Evolutionary conservation across 1,140 invertebrate species (phyloP).

Genomic region (Vanessa tameamea): DNA sequence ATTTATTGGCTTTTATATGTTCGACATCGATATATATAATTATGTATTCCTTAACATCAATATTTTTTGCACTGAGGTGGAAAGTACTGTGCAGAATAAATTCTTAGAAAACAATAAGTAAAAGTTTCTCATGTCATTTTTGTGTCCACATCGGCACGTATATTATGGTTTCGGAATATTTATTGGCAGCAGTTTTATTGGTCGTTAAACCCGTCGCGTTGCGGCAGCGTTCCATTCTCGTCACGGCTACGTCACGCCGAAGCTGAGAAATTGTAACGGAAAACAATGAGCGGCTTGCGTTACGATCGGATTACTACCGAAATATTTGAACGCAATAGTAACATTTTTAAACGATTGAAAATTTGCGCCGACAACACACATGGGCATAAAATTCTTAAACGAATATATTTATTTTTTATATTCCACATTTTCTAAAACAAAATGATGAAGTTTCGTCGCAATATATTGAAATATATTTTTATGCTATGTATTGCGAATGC

Average conservation of each 20-base stretch:
- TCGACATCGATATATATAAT: too few species aligned
- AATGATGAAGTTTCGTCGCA: too few species aligned
- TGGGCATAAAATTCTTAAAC: too few species aligned
- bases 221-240: conserved; percentile 52
- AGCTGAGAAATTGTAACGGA: conserved; percentile 55
- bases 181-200: conserved; percentile 63
- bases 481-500: conserved; percentile 48
- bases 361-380: too few species aligned
- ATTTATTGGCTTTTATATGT: too few species aligned
- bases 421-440: too few species aligned
- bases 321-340: conserved; percentile 17
- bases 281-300: conserved; percentile 46
- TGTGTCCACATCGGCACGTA: conserved; percentile 38
- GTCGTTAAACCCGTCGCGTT: conserved; percentile 57
- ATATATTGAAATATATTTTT: not conserved
- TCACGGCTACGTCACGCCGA: conserved; percentile 56
- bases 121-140: conserved; percentile 41
- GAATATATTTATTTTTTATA: too few species aligned
- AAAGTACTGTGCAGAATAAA: too few species aligned
- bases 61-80: too few species aligned
- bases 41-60: too few species aligned
- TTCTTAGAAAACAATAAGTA: conserved; percentile 21
- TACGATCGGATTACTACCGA: conserved; percentile 49
- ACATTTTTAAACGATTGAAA: not conserved
- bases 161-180: conserved; percentile 47